Base-by-base conservation (phyloP, 2,113 vertebrate species). In the Astatoreochromis straeleni region DNA sequence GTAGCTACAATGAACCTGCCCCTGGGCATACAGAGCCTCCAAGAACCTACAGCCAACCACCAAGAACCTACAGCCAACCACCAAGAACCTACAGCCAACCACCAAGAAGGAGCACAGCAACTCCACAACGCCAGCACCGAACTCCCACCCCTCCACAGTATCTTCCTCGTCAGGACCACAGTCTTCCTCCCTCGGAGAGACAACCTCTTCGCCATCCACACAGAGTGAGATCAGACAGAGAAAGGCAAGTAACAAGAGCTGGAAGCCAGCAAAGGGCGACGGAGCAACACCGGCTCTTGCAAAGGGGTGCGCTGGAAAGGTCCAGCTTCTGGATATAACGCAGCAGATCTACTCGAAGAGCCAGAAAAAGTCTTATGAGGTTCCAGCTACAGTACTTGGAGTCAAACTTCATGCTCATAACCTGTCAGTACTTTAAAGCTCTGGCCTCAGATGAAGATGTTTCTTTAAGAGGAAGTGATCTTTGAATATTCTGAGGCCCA, bases 261-360 rank as follows among this genome's bases (percentile, higher is more conserved):
- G 80, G 83, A 40, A 81, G 81, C 35, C 82, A 83, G 35, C 87
- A 65, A 58, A 91, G 42, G 75, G 8, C 63, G 5, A 86, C 81
- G 1, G 94, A 96, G 84, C 82, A 92, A 26, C 92, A 89, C 57
- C 92, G 89, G 29, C 93, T 93, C 53, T 90, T 94, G 26, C 83
- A 79, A 73, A 93, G 95, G 13, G 92, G 80, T 1, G 21, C 90
- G 0, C n/a, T 93, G 55, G 91, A 96, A 47, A 94, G 96, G 85
- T 92, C 92, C 87, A 96, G 96, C 88, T 94, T 97, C 87, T 97
- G 96, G 96, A 95, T 97, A 86, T 97, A 31, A 85, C 14, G 53
- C 21, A 29, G 7, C 5, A 14, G 53, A 83, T 47, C 45, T 38
- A 38, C 9, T 38, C 2, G 1, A 80, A 65, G 29, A 68, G n/a